phyloP scores from a whole-genome alignment of 2,113 vertebrate genomes.

The Engraulis encrasicolus region DNA sequence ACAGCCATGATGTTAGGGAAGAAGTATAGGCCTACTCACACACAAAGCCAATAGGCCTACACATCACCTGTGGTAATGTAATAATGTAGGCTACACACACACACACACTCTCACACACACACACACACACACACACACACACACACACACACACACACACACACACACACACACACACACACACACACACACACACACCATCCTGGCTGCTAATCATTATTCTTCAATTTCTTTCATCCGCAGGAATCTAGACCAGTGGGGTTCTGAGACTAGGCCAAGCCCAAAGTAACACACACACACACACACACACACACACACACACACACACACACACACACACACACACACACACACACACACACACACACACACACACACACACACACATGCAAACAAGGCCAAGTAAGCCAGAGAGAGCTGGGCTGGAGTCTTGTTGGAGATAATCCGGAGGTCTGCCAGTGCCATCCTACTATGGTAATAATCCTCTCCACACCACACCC shows the following conservation, averaged over 20 bases:
- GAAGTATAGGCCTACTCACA: no score
- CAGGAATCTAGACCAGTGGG: conserved; percentile 70
- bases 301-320: no score
- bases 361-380: background rate
- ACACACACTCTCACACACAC: background rate
- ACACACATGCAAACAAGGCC: background rate
- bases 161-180: background rate
- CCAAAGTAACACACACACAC: no score
- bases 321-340: background rate
- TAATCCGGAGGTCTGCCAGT: conserved; percentile 31
- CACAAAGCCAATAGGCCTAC: no score
- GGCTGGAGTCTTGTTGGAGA: conserved; percentile 70
- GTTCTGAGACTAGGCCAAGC: conserved; percentile 61
- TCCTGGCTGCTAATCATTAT: background rate
- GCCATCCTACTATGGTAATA: no score
- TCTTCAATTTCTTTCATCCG: conserved; percentile 59
- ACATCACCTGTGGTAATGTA: no score
- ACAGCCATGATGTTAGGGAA: no score
- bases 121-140: background rate
- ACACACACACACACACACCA: background rate
- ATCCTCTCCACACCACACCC: background rate
- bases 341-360: background rate
- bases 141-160: background rate
- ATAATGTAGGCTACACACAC: no score
- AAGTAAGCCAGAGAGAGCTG: conserved; percentile 35